phyloP scores from a whole-genome alignment of 2,888 invertebrate species.

The Electrophaes corylata region DNA sequence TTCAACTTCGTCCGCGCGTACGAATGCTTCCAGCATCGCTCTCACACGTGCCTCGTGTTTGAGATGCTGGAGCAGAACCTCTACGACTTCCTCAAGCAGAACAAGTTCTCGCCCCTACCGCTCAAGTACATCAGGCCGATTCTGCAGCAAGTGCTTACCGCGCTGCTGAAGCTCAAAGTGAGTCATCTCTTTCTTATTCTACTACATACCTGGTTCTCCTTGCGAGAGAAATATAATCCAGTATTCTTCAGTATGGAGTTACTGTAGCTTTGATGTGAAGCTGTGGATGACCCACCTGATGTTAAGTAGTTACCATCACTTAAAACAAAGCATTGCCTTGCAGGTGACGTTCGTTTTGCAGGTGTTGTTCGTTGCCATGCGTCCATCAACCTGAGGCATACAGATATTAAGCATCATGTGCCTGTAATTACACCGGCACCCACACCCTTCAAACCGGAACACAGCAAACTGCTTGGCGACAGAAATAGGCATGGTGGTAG shows the following conservation, averaged over 20 bases:
- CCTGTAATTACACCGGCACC: too few species aligned
- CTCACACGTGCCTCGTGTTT: slow-evolving; percentile 99
- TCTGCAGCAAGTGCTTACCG: slow-evolving; percentile 96
- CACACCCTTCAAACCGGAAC: too few species aligned
- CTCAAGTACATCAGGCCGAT: slow-evolving; percentile 99
- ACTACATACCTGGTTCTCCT: slow-evolving; percentile 8
- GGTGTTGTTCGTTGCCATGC: too few species aligned
- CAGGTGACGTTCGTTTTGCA: too few species aligned
- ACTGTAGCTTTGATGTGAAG: too few species aligned
- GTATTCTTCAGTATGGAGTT: not conserved
- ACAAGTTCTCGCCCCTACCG: slow-evolving; percentile 99
- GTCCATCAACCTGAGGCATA: too few species aligned
- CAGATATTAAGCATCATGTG: too few species aligned
- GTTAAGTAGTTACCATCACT: too few species aligned
- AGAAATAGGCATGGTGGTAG: too few species aligned
- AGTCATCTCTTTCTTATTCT: slow-evolving; percentile 24
- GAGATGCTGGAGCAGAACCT: slow-evolving; percentile 99
- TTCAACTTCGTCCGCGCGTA: slow-evolving; percentile 99
- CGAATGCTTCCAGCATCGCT: slow-evolving; percentile 99
- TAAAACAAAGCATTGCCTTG: too few species aligned
- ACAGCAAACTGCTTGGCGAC: too few species aligned
- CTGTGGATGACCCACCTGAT: too few species aligned
- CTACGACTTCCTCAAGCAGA: slow-evolving; percentile 99
- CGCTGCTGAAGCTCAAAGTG: slow-evolving; percentile 95
- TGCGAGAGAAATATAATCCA: not conserved